A percentile compares a stretch with the other conserved stretches of the same genome.
Evolutionary conservation across 1,140 invertebrate genomes (phyloP).

Genomic region (Acarapis woodi): DNA sequence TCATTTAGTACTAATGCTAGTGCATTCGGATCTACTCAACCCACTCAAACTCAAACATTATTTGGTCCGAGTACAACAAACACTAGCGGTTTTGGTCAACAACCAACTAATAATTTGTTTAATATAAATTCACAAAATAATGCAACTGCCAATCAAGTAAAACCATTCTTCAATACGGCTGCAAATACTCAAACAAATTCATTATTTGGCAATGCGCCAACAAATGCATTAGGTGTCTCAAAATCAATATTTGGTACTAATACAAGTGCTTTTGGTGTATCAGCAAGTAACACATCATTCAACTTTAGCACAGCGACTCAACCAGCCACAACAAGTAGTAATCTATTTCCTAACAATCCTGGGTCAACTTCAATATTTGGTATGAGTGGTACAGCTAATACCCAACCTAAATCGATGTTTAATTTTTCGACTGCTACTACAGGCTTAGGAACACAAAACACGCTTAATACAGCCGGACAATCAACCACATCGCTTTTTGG

Average conservation of each 20-base stretch:
- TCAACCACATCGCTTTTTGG: not conserved
- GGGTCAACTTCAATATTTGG: too few relatives aligned
- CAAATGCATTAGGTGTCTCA: not conserved
- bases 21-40: conserved; percentile 16
- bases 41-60: conserved; percentile 7
- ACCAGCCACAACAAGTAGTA: not conserved
- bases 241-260: not conserved
- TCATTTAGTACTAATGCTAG: conserved; percentile 9
- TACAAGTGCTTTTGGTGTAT: not conserved
- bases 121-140: not conserved
- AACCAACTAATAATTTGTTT: not conserved
- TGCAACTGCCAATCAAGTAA: not conserved
- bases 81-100: not conserved
- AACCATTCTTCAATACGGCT: not conserved
- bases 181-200: conserved; percentile 1
- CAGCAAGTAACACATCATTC: not conserved
- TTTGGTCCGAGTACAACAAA: not conserved
- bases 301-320: not conserved
- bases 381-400: too few relatives aligned
- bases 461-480: too few relatives aligned
- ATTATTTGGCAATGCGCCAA: not conserved
- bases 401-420: too few relatives aligned
- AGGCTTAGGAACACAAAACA: too few relatives aligned
- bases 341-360: not conserved
- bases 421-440: too few relatives aligned